These are phyloP conservation scores for Ceratoteleas bidentatus DNA, from an alignment of 1,140 invertebrate genomes.

Conservation along the genomic window DNA sequence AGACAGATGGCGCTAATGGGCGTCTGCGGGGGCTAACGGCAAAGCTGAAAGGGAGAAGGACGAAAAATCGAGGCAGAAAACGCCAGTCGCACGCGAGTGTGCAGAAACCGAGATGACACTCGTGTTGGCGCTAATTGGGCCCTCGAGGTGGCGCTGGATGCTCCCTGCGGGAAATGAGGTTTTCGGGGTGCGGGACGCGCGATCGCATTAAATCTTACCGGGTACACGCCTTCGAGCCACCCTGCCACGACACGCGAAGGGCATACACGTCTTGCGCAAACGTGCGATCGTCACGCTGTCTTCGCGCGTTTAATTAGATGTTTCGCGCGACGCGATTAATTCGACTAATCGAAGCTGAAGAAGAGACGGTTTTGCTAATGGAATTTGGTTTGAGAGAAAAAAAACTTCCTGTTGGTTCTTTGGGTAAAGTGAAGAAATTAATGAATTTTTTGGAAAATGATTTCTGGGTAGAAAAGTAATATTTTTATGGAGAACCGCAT, in stretches of 20 bases:
- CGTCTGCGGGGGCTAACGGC: conserved; percentile 26
- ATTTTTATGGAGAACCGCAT: too few species aligned
- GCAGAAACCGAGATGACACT: conserved; percentile 80
- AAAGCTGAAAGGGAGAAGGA: conserved; percentile 56
- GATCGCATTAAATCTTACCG: conserved; percentile 77
- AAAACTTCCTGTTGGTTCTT: too few species aligned
- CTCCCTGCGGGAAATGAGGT: conserved; percentile 69
- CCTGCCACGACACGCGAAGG: too few species aligned
- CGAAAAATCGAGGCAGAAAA: conserved; percentile 71
- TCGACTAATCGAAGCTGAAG: conserved; percentile 19
- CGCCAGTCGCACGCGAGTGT: conserved; percentile 77
- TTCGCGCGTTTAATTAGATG: conserved; percentile 54
- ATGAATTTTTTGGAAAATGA: too few species aligned
- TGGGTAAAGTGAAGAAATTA: too few species aligned
- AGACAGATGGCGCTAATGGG: conserved; percentile 59
- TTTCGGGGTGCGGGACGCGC: conserved; percentile 68
- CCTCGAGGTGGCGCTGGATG: conserved; percentile 78
- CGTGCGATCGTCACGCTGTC: conserved; percentile 39
- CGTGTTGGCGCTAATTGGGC: conserved; percentile 80
- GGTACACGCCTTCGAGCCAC: too few species aligned
- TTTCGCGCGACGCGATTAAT: conserved; percentile 41
- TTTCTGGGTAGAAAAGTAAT: too few species aligned
- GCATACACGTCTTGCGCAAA: conserved; percentile 71
- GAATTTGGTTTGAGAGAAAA: too few species aligned
- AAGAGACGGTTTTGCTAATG: too few species aligned